Percentiles rank a stretch among this genome's conserved stretches.
Conservation (phyloP, 1,140 invertebrate species). For the Philotrypesis tridentata region DNA sequence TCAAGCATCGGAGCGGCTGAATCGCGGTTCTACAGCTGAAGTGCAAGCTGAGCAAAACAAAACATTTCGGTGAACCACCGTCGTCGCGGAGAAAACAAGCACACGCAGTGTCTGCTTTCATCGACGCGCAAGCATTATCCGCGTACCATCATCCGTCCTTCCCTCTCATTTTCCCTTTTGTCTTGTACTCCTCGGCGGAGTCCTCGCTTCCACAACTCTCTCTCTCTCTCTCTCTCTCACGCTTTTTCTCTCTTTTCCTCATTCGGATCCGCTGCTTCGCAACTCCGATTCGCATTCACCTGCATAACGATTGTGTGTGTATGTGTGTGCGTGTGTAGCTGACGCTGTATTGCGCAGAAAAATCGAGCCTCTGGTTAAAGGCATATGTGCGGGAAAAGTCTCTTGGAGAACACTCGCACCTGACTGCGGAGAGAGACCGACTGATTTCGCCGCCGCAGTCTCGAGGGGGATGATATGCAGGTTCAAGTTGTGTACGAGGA, state of each 20-base stretch:
- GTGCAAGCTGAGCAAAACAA: background rate
- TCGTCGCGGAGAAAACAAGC: background rate
- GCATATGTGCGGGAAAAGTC: too few relatives aligned
- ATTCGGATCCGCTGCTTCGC: background rate
- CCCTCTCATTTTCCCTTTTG: background rate
- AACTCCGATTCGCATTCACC: background rate
- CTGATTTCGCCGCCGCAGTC: background rate
- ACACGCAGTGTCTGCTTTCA: background rate
- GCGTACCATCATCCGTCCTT: background rate
- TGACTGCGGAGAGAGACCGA: background rate
- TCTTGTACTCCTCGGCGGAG: too few relatives aligned
- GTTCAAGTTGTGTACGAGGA: too few relatives aligned
- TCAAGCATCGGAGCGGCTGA: background rate
- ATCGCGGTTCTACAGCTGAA: background rate
- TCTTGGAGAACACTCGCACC: background rate
- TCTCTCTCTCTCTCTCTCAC: background rate
- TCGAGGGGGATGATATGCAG: too few relatives aligned
- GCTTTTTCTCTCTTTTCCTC: background rate
- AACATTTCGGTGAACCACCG: background rate
- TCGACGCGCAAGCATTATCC: conserved; percentile 16
- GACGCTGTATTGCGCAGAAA: background rate
- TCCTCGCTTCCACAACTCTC: too few relatives aligned
- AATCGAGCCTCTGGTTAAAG: background rate
- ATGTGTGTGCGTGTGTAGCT: too few relatives aligned
- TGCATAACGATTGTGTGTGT: background rate